Evolutionary conservation across 2,113 vertebrate genomes (phyloP).

Genomic region (Etia nguti): DNA sequence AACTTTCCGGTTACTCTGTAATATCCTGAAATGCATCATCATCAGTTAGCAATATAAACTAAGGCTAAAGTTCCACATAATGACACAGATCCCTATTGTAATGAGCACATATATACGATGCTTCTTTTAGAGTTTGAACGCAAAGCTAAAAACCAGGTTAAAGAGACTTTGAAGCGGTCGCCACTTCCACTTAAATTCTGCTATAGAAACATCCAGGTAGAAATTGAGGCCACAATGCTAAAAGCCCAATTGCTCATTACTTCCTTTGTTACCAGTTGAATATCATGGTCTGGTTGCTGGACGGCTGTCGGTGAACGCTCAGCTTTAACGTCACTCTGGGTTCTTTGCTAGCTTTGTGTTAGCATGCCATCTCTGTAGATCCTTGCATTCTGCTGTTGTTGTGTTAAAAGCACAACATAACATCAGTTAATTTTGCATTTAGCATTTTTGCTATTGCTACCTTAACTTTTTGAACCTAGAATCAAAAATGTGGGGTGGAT

Average conservation of each 20-base stretch:
- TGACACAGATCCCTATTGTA: neutral
- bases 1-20: neutral
- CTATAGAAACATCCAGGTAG: neutral
- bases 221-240: neutral
- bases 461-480: neutral
- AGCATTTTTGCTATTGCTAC: neutral
- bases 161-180: neutral
- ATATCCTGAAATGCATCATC: neutral
- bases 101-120: neutral
- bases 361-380: neutral
- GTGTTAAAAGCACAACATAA: neutral
- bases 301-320: neutral
- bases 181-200: neutral
- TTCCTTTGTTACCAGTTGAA: neutral
- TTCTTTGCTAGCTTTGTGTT: neutral
- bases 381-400: neutral
- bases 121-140: neutral
- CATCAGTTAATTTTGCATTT: neutral
- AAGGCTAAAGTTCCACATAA: neutral
- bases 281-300: neutral
- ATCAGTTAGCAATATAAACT: neutral
- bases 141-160: neutral
- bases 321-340: neutral
- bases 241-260: neutral
- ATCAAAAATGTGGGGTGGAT: neutral